Conservation (phyloP, 2,888 invertebrate species). For the Ophion ellenae region DNA sequence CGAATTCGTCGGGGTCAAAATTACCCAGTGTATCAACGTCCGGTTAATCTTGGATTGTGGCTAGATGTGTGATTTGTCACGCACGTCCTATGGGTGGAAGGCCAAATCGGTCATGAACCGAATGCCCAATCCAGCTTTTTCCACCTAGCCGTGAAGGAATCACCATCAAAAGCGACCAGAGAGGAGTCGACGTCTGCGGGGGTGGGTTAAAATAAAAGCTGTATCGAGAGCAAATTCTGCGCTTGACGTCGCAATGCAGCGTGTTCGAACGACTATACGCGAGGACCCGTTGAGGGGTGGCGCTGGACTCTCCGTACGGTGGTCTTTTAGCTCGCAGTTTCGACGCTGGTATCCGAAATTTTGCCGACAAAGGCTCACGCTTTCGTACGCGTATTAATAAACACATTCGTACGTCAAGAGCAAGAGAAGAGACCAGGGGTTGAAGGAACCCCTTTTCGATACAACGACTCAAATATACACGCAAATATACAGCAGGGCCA, state of each 20-base stretch:
- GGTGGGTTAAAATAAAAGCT: conserved; percentile 46
- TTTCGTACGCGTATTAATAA: conserved; percentile 51
- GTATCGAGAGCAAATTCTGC: conserved; percentile 61
- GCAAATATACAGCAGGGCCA: background rate
- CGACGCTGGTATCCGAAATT: conserved; percentile 62
- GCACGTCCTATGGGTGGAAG: background rate
- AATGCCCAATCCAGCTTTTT: conserved; percentile 6
- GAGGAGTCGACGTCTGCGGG: conserved; percentile 30
- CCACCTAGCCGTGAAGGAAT: conserved; percentile 9
- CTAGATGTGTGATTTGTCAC: background rate
- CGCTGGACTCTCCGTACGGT: conserved; percentile 15
- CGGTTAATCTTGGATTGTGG: no score
- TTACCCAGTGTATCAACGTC: no score
- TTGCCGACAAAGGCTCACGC: conserved; percentile 73
- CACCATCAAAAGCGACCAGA: conserved; percentile 32
- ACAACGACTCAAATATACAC: conserved; percentile 32
- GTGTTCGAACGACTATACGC: conserved; percentile 43
- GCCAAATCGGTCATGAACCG: background rate
- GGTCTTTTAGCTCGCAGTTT: conserved; percentile 61
- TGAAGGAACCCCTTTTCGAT: conserved; percentile 52
- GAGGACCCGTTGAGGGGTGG: conserved; percentile 36
- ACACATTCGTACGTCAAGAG: conserved; percentile 48
- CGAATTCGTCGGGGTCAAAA: no score
- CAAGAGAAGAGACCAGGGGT: conserved; percentile 55
- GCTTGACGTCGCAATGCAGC: conserved; percentile 69